Percentiles rank a stretch among this genome's conserved stretches.
Evolutionary conservation across 2,113 vertebrate species (phyloP).

Genomic region (Podilymbus podiceps): DNA sequence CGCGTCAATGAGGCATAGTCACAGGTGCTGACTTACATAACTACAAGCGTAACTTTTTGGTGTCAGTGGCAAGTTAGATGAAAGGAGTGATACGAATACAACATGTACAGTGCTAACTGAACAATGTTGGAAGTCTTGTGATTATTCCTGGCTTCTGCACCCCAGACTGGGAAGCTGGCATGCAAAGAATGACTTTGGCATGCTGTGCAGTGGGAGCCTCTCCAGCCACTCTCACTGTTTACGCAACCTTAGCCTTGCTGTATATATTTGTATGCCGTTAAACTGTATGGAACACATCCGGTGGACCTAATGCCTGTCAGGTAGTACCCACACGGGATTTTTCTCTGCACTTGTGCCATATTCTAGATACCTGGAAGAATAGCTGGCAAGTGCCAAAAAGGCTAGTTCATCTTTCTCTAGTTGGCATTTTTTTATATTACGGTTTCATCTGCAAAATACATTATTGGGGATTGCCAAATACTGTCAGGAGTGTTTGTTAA

Average conservation of each 20-base stretch:
- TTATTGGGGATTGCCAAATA: background rate
- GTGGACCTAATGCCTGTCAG: background rate
- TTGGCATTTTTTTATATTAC: background rate
- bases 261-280: accelerated
- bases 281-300: background rate
- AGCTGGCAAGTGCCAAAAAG: background rate
- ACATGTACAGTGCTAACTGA: background rate
- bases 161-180: background rate
- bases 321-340: accelerated
- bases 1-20: accelerated
- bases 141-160: background rate
- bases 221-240: background rate
- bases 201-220: background rate
- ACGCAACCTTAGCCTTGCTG: background rate
- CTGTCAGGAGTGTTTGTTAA: background rate
- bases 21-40: background rate
- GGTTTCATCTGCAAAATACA: background rate
- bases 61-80: background rate
- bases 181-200: background rate
- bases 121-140: background rate
- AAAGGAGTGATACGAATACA: background rate
- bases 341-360: background rate
- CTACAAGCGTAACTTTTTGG: background rate
- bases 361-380: background rate
- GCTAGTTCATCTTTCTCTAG: background rate